Percentiles rank a stretch among this genome's conserved stretches.
These are phyloP conservation scores for Oryzias sinensis DNA, from an alignment of 2,797 vertebrate species.

Conservation along the genomic window DNA sequence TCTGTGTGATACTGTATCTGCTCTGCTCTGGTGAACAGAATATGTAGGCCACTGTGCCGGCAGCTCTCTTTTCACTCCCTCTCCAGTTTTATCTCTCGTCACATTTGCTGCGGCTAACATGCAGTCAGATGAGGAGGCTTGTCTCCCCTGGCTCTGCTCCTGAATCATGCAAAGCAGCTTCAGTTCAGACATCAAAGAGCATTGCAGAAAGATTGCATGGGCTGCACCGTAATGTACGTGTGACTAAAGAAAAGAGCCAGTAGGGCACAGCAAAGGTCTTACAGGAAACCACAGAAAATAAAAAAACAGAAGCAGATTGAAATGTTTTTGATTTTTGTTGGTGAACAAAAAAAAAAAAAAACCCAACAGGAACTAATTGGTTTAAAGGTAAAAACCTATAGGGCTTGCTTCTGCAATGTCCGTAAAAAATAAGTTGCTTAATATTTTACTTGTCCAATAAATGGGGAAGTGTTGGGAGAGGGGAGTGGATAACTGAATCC, in stretches of 20 bases:
- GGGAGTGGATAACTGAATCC: too few relatives aligned
- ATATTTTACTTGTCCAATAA: too few relatives aligned
- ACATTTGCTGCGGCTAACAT: conserved; percentile 50
- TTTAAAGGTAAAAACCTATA: too few relatives aligned
- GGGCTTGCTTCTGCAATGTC: too few relatives aligned
- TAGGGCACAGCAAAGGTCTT: too few relatives aligned
- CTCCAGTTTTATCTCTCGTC: conserved; percentile 14
- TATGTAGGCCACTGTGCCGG: conserved; percentile 74
- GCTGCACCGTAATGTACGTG: conserved; percentile 6
- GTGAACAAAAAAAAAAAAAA: too few relatives aligned
- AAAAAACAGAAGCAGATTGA: too few relatives aligned
- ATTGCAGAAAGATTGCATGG: conserved; percentile 34
- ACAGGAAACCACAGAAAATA: too few relatives aligned
- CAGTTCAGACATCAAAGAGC: conserved; percentile 59
- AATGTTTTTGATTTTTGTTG: too few relatives aligned
- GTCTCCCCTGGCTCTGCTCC: conserved; percentile 49
- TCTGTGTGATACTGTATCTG: conserved; percentile 31
- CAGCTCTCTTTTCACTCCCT: conserved; percentile 30
- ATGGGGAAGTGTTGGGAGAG: too few relatives aligned
- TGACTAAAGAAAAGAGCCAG: background rate
- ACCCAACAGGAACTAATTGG: too few relatives aligned
- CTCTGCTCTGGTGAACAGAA: conserved; percentile 18
- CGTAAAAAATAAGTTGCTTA: too few relatives aligned
- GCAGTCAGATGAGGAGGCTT: conserved; percentile 63
- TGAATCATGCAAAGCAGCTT: conserved; percentile 68